Conservation (phyloP, 2,888 invertebrate genomes). For the Bedellia somnulentella region DNA sequence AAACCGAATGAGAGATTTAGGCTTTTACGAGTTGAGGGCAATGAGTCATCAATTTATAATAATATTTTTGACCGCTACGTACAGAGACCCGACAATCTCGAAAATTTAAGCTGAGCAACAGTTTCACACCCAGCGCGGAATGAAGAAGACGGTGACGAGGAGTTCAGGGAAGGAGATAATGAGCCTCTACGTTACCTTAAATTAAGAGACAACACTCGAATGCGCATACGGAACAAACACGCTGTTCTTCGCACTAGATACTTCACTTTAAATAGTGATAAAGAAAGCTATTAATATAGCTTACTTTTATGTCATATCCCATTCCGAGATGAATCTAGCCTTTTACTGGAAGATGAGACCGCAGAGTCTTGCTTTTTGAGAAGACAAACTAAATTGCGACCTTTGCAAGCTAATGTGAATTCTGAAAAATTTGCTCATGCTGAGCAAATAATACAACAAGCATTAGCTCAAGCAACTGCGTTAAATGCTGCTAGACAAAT, state of each 20-base stretch:
- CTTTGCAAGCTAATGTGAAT: constrained; percentile 10
- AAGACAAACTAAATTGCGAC: constrained; percentile 12
- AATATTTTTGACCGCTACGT: constrained; percentile 16
- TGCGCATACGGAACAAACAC: constrained; percentile 15
- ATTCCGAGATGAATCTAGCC: constrained; percentile 13
- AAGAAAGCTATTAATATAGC: too few relatives aligned
- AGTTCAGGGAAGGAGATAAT: constrained; percentile 12
- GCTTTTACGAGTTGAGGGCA: constrained; percentile 15
- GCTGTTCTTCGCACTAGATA: constrained; percentile 18
- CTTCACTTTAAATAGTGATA: constrained; percentile 15
- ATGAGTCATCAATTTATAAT: constrained; percentile 13
- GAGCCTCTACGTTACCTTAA: constrained; percentile 10
- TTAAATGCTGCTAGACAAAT: constrained; percentile 10
- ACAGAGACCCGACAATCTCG: constrained; percentile 10
- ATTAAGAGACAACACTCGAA: constrained; percentile 14
- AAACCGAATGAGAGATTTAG: constrained; percentile 15
- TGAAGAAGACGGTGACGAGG: constrained; percentile 13
- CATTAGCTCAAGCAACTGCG: constrained; percentile 12
- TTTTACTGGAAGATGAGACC: constrained; percentile 13
- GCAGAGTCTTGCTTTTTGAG: constrained; percentile 13
- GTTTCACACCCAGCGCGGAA: constrained; percentile 11
- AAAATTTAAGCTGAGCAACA: constrained; percentile 15
- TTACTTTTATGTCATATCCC: constrained; percentile 15
- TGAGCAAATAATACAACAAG: constrained; percentile 14
- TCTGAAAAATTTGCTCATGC: constrained; percentile 11